Conservation (phyloP, 2,797 vertebrate species). For the Periparus ater region DNA sequence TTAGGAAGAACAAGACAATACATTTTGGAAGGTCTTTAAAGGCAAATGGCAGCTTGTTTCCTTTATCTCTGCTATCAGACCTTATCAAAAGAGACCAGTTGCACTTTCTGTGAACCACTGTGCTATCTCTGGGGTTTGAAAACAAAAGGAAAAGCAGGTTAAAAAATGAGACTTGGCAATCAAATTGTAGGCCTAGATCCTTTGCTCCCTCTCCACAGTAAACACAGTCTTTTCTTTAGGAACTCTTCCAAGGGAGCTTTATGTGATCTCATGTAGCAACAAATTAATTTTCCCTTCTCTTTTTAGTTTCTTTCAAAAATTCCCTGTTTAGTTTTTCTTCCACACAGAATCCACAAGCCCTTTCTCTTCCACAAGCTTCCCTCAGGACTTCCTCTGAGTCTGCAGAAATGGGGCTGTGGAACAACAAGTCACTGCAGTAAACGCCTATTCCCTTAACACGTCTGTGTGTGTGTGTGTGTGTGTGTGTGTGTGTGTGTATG, state of each 20-base stretch:
- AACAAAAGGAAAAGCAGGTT: constrained; percentile 14
- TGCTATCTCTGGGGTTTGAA: constrained; percentile 4
- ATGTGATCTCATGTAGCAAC: neutral
- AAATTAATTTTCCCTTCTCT: constrained; percentile 14
- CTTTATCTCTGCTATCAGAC: constrained; percentile 25
- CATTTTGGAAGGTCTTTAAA: neutral
- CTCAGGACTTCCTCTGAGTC: neutral
- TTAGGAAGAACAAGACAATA: neutral
- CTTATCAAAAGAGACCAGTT: neutral
- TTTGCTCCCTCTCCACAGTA: constrained; percentile 1
- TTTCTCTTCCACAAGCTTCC: neutral
- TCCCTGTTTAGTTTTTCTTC: neutral
- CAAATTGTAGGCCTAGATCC: neutral
- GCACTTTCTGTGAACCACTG: neutral
- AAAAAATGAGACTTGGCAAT: neutral
- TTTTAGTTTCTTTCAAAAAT: neutral
- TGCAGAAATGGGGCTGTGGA: neutral
- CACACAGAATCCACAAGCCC: neutral
- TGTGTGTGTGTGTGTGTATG: neutral
- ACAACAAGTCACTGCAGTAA: neutral
- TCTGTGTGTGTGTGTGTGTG: accelerated
- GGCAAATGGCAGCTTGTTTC: neutral
- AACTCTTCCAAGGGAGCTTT: constrained; percentile 21
- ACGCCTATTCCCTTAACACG: neutral
- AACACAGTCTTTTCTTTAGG: constrained; percentile 31